Conservation (phyloP, 2,797 vertebrate genomes). For the Hafferia zeledoni region DNA sequence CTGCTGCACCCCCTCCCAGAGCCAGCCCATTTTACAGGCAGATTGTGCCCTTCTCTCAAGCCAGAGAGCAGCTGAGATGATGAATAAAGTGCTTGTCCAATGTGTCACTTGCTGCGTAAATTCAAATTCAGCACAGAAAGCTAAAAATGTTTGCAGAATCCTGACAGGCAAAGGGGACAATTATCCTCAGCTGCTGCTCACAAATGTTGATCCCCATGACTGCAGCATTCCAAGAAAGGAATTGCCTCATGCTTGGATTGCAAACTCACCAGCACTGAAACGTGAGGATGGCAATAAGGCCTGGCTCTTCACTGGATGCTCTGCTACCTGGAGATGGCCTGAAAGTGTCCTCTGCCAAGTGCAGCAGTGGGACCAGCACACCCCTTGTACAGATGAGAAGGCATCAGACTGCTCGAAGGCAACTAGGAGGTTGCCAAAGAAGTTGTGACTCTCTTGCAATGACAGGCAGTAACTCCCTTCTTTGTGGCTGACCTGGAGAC, state of each 20-base stretch:
- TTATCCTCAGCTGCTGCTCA: slow-evolving; percentile 51
- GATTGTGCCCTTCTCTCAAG: not conserved
- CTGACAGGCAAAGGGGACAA: slow-evolving; percentile 55
- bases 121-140: slow-evolving; percentile 50
- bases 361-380: not conserved
- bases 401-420: not conserved
- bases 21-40: not conserved
- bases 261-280: not conserved
- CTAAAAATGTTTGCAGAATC: slow-evolving; percentile 47
- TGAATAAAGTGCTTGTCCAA: slow-evolving; percentile 50
- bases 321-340: not conserved
- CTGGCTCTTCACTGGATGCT: not conserved
- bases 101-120: slow-evolving; percentile 43
- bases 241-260: slow-evolving; percentile 19
- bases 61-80: slow-evolving; percentile 26
- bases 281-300: too few species aligned
- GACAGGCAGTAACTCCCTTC: not conserved
- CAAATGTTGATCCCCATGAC: not conserved
- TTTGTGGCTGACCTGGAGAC: not conserved
- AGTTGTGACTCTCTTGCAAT: not conserved
- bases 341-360: not conserved
- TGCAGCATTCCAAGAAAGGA: not conserved
- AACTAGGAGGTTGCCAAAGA: not conserved
- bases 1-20: not conserved
- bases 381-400: not conserved